Percentiles rank a stretch among this genome's conserved stretches.
These are phyloP conservation scores for Apostichopus californicus DNA, from an alignment of 35 echinoderm and acorn worm genomes.

Conservation along the genomic window DNA sequence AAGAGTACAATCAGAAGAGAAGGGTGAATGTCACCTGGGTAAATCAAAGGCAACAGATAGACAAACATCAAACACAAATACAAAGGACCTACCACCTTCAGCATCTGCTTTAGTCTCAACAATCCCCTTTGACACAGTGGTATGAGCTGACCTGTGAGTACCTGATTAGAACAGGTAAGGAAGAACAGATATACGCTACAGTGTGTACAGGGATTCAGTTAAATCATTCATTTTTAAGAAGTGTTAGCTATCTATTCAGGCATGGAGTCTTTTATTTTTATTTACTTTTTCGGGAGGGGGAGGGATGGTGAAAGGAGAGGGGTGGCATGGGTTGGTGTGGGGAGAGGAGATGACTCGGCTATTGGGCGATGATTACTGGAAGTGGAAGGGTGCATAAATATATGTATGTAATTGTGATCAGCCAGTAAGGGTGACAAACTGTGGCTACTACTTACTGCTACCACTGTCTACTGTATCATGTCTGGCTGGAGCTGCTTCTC, in stretches of 20 bases:
- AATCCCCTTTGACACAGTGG: not conserved
- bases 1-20: not conserved
- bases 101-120: conserved; percentile 15
- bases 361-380: too few relatives aligned
- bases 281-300: too few relatives aligned
- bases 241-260: too few relatives aligned
- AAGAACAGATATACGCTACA: not conserved
- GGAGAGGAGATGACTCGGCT: too few relatives aligned
- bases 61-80: not conserved
- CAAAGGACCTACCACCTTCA: conserved; percentile 30
- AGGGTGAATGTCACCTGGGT: not conserved
- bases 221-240: too few relatives aligned
- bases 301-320: too few relatives aligned
- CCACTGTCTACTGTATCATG: not conserved
- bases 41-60: too few relatives aligned
- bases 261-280: too few relatives aligned
- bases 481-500: not conserved
- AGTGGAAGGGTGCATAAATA: too few relatives aligned
- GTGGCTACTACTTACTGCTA: not conserved
- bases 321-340: too few relatives aligned
- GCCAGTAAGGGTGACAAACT: not conserved
- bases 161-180: conserved; percentile 11
- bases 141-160: conserved; percentile 7
- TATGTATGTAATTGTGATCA: not conserved
- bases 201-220: too few relatives aligned